A percentile compares a stretch with the other conserved stretches of the same genome.
Evolutionary conservation across 2,888 invertebrate species (phyloP).

Genomic region (Heliconius aoede): DNA sequence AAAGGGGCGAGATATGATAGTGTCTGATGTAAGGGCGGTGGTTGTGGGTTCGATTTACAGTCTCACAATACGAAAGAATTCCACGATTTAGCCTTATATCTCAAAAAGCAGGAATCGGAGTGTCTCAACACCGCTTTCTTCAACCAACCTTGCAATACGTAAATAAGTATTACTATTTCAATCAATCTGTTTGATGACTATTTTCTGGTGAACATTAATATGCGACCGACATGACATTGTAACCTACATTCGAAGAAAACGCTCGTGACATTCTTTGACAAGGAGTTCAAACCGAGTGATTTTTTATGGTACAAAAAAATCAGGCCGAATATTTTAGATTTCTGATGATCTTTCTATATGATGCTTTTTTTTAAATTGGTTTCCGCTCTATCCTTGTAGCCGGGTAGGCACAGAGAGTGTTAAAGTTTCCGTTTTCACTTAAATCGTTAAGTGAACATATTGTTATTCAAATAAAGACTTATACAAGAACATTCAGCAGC

Average conservation of each 20-base stretch:
- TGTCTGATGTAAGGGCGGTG: neutral
- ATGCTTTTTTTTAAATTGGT: neutral
- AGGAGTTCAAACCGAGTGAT: constrained; percentile 35
- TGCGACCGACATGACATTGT: constrained; percentile 35
- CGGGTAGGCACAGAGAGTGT: too few species aligned
- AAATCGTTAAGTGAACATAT: too few species aligned
- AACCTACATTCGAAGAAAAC: constrained; percentile 46
- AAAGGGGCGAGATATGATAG: too few species aligned
- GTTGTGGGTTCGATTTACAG: neutral
- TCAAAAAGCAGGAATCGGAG: neutral
- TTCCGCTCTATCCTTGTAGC: neutral
- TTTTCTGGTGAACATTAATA: constrained; percentile 12
- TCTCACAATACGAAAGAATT: neutral
- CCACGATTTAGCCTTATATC: neutral
- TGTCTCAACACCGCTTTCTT: neutral
- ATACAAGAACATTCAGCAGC: too few species aligned
- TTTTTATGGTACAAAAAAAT: constrained; percentile 31
- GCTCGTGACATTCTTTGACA: constrained; percentile 33
- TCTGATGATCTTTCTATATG: neutral
- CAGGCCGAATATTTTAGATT: neutral
- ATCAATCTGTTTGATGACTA: neutral
- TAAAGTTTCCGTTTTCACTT: too few species aligned
- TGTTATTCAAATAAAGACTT: too few species aligned
- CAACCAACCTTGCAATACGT: neutral
- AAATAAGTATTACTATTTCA: neutral